Conservation (phyloP, 2,888 invertebrate genomes). For the Cremastinae sp. region DNA sequence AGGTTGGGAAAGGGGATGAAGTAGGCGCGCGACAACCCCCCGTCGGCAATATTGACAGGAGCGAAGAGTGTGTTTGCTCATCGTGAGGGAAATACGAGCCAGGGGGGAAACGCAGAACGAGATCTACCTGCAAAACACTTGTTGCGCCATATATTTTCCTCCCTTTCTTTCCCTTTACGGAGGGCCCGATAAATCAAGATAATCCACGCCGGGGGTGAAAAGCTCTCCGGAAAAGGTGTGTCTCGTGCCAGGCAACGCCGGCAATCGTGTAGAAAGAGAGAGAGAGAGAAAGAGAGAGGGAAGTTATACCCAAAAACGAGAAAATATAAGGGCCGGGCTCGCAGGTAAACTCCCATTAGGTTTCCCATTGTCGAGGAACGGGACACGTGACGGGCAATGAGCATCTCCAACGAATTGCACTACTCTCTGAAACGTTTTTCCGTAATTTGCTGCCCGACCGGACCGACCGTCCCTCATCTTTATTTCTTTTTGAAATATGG, state of each 20-base stretch:
- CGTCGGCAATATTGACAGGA: conserved; percentile 58
- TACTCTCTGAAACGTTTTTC: conserved; percentile 15
- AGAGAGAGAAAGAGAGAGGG: conserved; percentile 37
- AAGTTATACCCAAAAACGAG: conserved; percentile 36
- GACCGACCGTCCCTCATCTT: conserved; percentile 4
- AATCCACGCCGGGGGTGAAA: conserved; percentile 52
- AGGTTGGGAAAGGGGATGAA: conserved; percentile 39
- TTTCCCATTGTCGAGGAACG: conserved; percentile 37
- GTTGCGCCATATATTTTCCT: conserved; percentile 53
- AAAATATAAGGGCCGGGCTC: conserved; percentile 32
- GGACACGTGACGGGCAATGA: conserved; percentile 8
- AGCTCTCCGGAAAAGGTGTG: not conserved
- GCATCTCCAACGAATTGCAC: conserved; percentile 33
- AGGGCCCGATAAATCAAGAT: conserved; percentile 62
- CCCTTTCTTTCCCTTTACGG: not conserved
- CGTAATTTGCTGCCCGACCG: no score
- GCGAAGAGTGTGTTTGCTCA: conserved; percentile 28
- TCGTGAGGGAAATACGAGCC: conserved; percentile 20
- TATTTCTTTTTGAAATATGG: conserved; percentile 11
- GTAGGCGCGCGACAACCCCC: conserved; percentile 56
- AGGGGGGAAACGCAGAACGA: conserved; percentile 34
- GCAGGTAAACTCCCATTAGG: conserved; percentile 30
- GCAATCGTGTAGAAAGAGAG: not conserved
- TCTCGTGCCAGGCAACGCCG: conserved; percentile 18
- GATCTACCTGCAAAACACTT: conserved; percentile 60